Conservation (phyloP, 2,113 vertebrate genomes). For the Ochotona princeps region DNA sequence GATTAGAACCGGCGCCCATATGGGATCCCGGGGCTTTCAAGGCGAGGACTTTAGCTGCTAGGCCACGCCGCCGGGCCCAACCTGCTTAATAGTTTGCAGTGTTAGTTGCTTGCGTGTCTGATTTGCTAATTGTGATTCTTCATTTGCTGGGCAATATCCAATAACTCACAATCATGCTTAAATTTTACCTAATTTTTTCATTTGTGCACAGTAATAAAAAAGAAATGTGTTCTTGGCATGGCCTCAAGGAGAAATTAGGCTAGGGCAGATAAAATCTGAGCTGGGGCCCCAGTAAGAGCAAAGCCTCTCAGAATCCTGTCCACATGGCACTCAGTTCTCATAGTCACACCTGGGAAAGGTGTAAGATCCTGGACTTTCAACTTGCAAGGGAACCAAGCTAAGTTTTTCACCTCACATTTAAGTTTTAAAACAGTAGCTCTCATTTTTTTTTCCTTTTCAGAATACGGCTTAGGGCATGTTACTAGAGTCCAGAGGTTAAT, state of each 20-base stretch:
- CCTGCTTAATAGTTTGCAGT: neutral
- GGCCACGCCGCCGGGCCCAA: too few relatives aligned
- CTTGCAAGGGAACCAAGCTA: neutral
- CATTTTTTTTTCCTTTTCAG: neutral
- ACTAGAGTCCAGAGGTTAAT: neutral
- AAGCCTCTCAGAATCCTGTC: neutral
- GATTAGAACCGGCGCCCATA: too few relatives aligned
- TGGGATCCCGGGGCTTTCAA: too few relatives aligned
- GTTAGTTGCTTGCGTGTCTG: constrained; percentile 19
- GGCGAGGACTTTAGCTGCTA: too few relatives aligned
- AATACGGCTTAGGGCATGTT: neutral
- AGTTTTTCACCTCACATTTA: neutral
- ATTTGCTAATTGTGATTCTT: constrained; percentile 48
- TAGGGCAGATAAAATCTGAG: constrained; percentile 67
- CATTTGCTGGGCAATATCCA: constrained; percentile 43
- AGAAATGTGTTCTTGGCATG: constrained; percentile 74
- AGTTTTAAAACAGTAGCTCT: neutral
- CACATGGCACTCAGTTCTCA: neutral
- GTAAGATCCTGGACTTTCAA: neutral
- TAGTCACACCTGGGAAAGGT: neutral
- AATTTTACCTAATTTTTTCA: constrained; percentile 40
- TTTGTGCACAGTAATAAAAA: constrained; percentile 57
- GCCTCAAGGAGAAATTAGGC: constrained; percentile 75
- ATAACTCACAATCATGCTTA: constrained; percentile 36
- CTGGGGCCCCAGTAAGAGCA: constrained; percentile 54